Conservation (phyloP, 1,140 invertebrate genomes). For the Chlorops oryzae region DNA sequence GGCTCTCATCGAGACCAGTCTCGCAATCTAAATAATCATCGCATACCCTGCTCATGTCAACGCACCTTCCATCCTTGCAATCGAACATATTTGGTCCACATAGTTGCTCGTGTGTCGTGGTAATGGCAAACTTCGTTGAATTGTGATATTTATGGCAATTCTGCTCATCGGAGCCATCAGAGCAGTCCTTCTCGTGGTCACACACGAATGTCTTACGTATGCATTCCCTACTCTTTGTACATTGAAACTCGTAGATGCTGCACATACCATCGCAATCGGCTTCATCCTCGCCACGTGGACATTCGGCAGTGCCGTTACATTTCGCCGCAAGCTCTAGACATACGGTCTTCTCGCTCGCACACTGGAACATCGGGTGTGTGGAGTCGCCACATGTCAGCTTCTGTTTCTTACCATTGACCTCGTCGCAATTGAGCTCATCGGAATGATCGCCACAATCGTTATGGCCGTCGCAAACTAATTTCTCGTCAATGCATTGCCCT, state of each 20-base stretch:
- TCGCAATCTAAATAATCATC: slow-evolving; percentile 60
- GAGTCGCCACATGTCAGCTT: slow-evolving; percentile 25
- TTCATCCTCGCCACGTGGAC: slow-evolving; percentile 63
- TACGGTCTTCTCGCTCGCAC: slow-evolving; percentile 53
- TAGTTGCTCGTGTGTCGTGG: slow-evolving; percentile 3
- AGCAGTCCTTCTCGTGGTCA: slow-evolving; percentile 61
- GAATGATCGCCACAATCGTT: slow-evolving; percentile 53
- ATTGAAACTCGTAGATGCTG: slow-evolving; percentile 53
- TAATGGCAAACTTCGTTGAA: slow-evolving; percentile 1
- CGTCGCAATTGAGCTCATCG: slow-evolving; percentile 50
- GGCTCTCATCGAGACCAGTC: slow-evolving; percentile 36
- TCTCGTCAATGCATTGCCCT: slow-evolving; percentile 49
- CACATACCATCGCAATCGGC: slow-evolving; percentile 50
- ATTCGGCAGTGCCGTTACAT: slow-evolving; percentile 67
- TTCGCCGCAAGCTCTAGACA: slow-evolving; percentile 47
- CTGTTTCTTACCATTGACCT: neutral
- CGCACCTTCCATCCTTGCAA: slow-evolving; percentile 52
- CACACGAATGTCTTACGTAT: slow-evolving; percentile 59
- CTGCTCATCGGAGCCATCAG: slow-evolving; percentile 58
- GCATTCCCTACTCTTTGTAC: slow-evolving; percentile 50
- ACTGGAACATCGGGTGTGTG: slow-evolving; percentile 49
- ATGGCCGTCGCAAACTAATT: slow-evolving; percentile 50
- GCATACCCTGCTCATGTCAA: slow-evolving; percentile 53
- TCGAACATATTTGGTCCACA: slow-evolving; percentile 38
- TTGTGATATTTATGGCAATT: slow-evolving; percentile 50